Evolutionary conservation across 1,140 invertebrate genomes (phyloP).

Genomic region (Oncopodura yosiiana): DNA sequence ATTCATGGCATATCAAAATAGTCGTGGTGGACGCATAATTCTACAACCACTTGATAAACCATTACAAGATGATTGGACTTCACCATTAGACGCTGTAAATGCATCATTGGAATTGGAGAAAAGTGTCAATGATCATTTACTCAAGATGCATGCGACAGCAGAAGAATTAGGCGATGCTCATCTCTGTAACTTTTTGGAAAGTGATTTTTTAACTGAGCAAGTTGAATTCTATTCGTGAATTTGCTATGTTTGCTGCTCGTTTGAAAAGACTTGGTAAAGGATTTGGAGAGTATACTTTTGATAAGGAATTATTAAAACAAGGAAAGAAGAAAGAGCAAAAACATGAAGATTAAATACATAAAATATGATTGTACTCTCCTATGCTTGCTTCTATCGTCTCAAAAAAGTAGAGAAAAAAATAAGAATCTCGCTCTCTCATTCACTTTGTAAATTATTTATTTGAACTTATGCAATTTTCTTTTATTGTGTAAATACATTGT

Average conservation of each 20-base stretch:
- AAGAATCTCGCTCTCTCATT: too few species aligned
- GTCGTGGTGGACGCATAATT: conserved; percentile 60
- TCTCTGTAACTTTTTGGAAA: conserved; percentile 61
- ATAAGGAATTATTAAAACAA: conserved; percentile 47
- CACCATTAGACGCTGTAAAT: conserved; percentile 55
- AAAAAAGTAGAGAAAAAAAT: too few species aligned
- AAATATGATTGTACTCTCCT: too few species aligned
- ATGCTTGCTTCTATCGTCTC: too few species aligned
- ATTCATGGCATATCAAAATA: conserved; percentile 69
- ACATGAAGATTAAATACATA: too few species aligned
- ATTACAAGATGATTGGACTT: conserved; percentile 51
- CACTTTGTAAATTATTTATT: too few species aligned
- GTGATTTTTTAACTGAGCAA: conserved; percentile 61
- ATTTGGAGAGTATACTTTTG: conserved; percentile 62
- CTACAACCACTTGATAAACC: conserved; percentile 51
- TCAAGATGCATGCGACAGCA: conserved; percentile 57
- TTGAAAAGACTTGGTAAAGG: conserved; percentile 60
- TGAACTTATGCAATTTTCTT: too few species aligned
- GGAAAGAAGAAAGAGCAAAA: neutral
- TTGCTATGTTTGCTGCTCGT: conserved; percentile 60
- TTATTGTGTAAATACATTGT: too few species aligned
- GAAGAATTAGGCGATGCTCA: conserved; percentile 56
- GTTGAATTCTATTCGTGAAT: conserved; percentile 63
- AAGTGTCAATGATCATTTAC: conserved; percentile 63
- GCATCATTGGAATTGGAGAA: conserved; percentile 66